phyloP scores from a whole-genome alignment of 2,888 invertebrate genomes.

The Pseudoips prasinana region DNA sequence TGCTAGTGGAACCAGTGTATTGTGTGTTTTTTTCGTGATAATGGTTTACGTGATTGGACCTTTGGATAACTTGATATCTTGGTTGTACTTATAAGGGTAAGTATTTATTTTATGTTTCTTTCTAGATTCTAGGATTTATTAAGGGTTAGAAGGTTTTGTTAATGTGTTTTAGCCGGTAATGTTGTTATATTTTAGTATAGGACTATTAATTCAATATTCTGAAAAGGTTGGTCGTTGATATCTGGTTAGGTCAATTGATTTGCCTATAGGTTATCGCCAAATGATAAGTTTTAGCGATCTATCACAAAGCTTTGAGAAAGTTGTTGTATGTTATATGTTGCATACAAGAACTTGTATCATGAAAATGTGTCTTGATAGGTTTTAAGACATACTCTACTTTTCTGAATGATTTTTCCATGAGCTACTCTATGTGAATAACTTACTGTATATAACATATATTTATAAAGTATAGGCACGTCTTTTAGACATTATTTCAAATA shows the following conservation, averaged over 20 bases:
- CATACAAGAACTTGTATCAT: conserved; percentile 4
- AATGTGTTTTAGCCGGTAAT: conserved; percentile 14
- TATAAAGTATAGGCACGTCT: no score
- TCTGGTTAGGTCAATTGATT: conserved; percentile 23
- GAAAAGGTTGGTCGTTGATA: conserved; percentile 13
- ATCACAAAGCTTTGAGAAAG: conserved; percentile 22
- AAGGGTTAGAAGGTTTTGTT: conserved; percentile 26
- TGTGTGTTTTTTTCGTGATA: conserved; percentile 72
- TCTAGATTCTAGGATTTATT: conserved; percentile 45
- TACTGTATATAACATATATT: no score
- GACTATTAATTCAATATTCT: conserved; percentile 8
- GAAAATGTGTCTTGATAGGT: background rate
- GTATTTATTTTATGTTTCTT: conserved; percentile 71
- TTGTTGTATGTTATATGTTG: conserved; percentile 12
- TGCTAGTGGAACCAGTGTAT: conserved; percentile 71
- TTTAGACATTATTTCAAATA: no score
- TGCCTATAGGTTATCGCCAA: conserved; percentile 61
- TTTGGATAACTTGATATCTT: conserved; percentile 64
- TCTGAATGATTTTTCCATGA: no score
- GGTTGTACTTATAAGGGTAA: conserved; percentile 73
- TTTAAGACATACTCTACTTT: no score
- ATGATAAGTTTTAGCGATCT: conserved; percentile 57
- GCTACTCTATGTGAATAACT: no score
- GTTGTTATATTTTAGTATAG: conserved; percentile 7
- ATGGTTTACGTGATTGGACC: conserved; percentile 72